These are phyloP conservation scores for Oryzias woworae DNA, from an alignment of 2,113 vertebrate species.

Conservation along the genomic window DNA sequence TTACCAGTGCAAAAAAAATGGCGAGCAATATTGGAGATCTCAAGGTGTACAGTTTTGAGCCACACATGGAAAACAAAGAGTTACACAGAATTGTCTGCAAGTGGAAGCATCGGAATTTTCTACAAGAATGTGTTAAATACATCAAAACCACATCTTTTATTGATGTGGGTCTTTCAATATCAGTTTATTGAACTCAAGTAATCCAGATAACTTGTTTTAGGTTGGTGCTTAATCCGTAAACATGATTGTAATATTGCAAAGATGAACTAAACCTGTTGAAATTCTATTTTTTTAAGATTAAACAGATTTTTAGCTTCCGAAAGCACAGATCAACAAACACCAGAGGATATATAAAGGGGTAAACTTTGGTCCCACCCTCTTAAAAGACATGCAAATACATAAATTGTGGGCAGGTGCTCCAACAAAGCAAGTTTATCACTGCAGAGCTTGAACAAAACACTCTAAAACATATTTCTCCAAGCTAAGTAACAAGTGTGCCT, in stretches of 20 bases:
- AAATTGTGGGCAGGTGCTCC: conserved; percentile 35
- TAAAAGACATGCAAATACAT: conserved; percentile 35
- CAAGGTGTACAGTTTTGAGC: too few relatives aligned
- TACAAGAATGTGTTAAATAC: too few relatives aligned
- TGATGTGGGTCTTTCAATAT: too few relatives aligned
- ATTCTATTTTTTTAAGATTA: conserved; percentile 26
- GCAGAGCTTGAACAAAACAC: conserved; percentile 38
- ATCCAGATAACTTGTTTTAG: not conserved
- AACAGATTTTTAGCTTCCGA: conserved; percentile 43
- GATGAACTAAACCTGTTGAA: conserved; percentile 37
- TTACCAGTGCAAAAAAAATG: too few relatives aligned
- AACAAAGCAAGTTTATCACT: conserved; percentile 60
- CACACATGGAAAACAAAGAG: too few relatives aligned
- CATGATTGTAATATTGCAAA: not conserved
- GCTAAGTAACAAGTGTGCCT: not conserved
- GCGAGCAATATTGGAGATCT: too few relatives aligned
- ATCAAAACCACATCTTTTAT: too few relatives aligned
- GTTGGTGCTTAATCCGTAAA: too few relatives aligned
- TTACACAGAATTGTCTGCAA: too few relatives aligned
- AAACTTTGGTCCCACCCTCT: conserved; percentile 25
- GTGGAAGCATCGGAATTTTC: too few relatives aligned
- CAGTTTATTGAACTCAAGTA: too few relatives aligned
- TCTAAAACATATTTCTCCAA: conserved; percentile 14
- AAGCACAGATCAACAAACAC: conserved; percentile 46
- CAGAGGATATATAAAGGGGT: conserved; percentile 22